Evolutionary conservation across 2,888 invertebrate species (phyloP), one percentile per base, ranked within the genome.

Genomic region (Catocala sponsa): DNA sequence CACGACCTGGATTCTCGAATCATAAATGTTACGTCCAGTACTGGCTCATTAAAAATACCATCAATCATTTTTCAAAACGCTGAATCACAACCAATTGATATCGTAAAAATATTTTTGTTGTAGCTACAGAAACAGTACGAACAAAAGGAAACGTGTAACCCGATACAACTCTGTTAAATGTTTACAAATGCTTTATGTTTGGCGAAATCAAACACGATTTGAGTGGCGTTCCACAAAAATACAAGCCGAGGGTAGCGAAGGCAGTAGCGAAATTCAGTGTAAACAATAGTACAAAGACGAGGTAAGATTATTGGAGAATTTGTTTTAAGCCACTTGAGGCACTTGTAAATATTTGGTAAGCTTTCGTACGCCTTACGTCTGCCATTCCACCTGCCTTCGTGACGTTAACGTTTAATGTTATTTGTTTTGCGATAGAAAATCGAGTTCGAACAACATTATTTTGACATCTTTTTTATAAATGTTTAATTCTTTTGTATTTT

Each of bases 241-340:
- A 91, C 79, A 83, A 84, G 80, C 65, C 66, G 69, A 84, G 77
- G 83, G 84, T 63, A 58, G 63, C 51, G 43, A 81, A 85, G 84
- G 84, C 82, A 86, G 88, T 89, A 89, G 90, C 90, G 75, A 89
- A 90, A 91, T 91, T 90, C 86, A 84, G 81, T 83, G 89, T 87
- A 92, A 92, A 92, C 89, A 93, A 85, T 88, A 83, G 86, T 82
- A 88, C 86, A 87, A 90, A 90, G 88, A 86, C 87, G 83, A 84
- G 86, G 85, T 86, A 87, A 90, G 90, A 93, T 91, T 92, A 92
- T 90, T 86, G 88, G 86, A 89, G 92, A 94, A 94, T 94, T 94
- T 94, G 93, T 94, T 92, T 92, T 91, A 91, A 94, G 91, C 88
- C 90, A 92, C 92, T 94, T 87, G 88, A 91, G 87, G 85, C 85